Evolutionary conservation across 2,113 vertebrate species (phyloP), one percentile per base, ranked within the genome.

Genomic region (Scartelaos histophorus): DNA sequence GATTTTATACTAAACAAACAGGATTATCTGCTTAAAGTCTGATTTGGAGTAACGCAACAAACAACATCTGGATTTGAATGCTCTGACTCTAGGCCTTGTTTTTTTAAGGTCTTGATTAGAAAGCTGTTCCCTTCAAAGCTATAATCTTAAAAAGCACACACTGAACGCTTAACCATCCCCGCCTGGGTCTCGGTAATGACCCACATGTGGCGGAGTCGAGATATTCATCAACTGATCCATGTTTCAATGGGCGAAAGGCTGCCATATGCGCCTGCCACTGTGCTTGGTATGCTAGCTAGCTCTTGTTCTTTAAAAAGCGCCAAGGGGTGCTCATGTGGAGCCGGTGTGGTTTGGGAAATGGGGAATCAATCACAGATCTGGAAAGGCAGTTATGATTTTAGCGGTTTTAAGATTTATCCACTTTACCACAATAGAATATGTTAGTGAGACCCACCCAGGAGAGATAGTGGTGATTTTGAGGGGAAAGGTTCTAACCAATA

Each of bases 51-150:
- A 80, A 74, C 71, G 61, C 70, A 69, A 85, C 71, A 83, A 58
- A 80, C 88, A 80, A 70, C 89, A 89, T 93, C 88, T 92, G 88
- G 79, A 78, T 89, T 81, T 77, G 73, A 73, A 71, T 47, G 76
- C 35, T 78, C 74, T 69, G 66, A 73, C 76, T 86, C 82, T 81
- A 65, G 57, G 66, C 79, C 81, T 69, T 73, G 82, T 87, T 85
- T 82, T 84, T 82, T 65, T 73, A 57, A 73, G 75, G 68, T 70
- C 83, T 87, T 91, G 89, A 92, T 93, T 91, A 92, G 84, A 91
- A 88, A 80, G 85, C 76, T 62, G 77, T 88, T 85, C 69, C 75
- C 75, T 76, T 87, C 85, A 85, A 85, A 78, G 83, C 73, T 17
- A n/a, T 75, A 82, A 87, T 90, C 85, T 81, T 70, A 87, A 79